These are phyloP conservation scores for Podocnemis expansa DNA, from an alignment of 2,113 vertebrate genomes.

Conservation along the genomic window DNA sequence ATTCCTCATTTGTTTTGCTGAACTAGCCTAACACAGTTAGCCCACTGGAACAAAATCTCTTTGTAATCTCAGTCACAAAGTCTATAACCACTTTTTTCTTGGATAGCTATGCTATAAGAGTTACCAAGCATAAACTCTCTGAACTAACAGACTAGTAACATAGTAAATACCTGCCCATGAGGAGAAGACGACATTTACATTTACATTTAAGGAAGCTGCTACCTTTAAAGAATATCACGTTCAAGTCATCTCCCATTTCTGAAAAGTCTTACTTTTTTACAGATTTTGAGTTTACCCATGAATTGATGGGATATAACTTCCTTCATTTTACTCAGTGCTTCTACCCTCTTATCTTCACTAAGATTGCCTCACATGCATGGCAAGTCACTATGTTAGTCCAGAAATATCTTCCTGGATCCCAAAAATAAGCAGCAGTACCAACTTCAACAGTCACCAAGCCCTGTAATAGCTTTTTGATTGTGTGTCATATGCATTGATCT, in stretches of 20 bases:
- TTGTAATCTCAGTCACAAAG: neutral
- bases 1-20: no score
- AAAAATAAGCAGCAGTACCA: slow-evolving; percentile 4
- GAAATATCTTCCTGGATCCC: neutral
- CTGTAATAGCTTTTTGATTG: neutral
- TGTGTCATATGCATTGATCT: neutral
- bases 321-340: neutral
- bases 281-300: slow-evolving; percentile 35
- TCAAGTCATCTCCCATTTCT: slow-evolving; percentile 3
- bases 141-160: neutral
- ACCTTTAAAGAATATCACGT: neutral
- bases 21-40: no score
- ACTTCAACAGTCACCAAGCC: neutral
- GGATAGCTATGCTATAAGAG: neutral
- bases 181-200: no score
- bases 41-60: neutral
- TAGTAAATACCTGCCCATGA: neutral
- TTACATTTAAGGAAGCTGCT: neutral
- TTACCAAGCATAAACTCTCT: accelerated
- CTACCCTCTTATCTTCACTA: slow-evolving; percentile 18
- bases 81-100: neutral
- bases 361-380: neutral
- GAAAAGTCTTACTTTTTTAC: slow-evolving; percentile 28
- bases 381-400: neutral
- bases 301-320: slow-evolving; percentile 9